A percentile compares a stretch with the other conserved stretches of the same genome.
phyloP scores from a whole-genome alignment of 2,113 vertebrate genomes.

The Myotis lucifugus region DNA sequence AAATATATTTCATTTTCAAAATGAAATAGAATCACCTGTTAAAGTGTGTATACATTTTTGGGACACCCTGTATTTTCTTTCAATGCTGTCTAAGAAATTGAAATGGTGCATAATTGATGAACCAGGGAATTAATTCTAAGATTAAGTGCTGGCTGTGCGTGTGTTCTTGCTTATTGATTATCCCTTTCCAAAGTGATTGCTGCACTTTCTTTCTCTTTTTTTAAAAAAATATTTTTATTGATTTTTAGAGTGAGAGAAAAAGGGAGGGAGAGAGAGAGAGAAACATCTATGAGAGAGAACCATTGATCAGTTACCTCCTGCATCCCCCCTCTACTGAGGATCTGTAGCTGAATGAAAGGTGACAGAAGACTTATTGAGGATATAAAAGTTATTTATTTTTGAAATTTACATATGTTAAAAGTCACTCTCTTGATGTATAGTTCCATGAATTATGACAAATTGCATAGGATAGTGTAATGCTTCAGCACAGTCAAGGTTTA shows the following conservation, averaged over 20 bases:
- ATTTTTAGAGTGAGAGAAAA: no score
- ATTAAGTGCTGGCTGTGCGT: not conserved
- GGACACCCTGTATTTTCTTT: not conserved
- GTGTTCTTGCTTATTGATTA: not conserved
- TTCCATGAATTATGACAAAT: not conserved
- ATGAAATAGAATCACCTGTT: no score
- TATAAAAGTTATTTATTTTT: not conserved
- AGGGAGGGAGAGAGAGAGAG: no score
- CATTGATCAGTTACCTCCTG: no score
- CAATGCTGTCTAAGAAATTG: conserved; percentile 37
- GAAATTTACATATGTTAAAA: not conserved
- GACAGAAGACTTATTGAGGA: not conserved
- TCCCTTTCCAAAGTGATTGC: not conserved
- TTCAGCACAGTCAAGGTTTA: not conserved
- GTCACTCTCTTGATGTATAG: not conserved
- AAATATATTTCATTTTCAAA: no score
- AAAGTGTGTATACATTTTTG: no score
- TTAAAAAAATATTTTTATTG: no score
- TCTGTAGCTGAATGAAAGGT: not conserved
- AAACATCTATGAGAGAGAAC: no score
- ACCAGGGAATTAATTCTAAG: not conserved
- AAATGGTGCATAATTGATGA: not conserved
- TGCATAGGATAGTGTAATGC: not conserved
- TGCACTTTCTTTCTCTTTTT: not conserved
- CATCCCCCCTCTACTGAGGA: no score